Conservation (phyloP, 2,888 invertebrate genomes). For the Protonemura montana region DNA sequence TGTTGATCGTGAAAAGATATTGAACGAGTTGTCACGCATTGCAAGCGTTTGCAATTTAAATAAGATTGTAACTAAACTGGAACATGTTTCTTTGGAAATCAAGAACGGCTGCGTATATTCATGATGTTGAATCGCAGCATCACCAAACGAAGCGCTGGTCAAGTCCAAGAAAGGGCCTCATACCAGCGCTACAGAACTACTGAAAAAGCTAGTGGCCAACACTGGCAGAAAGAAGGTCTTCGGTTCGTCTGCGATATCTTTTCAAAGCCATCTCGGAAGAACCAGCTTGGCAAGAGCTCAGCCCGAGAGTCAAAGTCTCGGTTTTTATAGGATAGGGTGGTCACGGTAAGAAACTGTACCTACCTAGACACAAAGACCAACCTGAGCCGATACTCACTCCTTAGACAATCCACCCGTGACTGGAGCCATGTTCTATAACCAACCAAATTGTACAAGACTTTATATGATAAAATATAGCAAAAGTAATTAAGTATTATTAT, state of each 20-base stretch:
- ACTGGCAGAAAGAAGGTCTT: neutral
- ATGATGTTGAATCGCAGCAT: too few relatives aligned
- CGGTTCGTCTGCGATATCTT: neutral
- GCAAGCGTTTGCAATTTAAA: too few relatives aligned
- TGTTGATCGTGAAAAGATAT: too few relatives aligned
- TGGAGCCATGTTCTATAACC: neutral
- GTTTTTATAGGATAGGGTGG: neutral
- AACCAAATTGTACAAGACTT: too few relatives aligned
- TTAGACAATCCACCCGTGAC: neutral
- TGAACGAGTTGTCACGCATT: too few relatives aligned
- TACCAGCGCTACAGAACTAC: neutral
- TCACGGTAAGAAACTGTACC: neutral
- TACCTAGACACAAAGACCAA: neutral
- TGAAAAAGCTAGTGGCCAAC: neutral
- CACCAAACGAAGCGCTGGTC: neutral
- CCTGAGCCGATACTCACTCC: neutral
- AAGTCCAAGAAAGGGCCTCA: neutral
- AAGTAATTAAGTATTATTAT: too few relatives aligned
- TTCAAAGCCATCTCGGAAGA: neutral
- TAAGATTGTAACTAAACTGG: too few relatives aligned
- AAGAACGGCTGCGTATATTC: too few relatives aligned
- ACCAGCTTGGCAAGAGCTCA: constrained; percentile 2
- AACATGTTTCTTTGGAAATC: too few relatives aligned
- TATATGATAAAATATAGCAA: too few relatives aligned
- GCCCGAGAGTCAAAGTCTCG: neutral